Evolutionary conservation across 2,113 vertebrate species (phyloP), one percentile per base, ranked within the genome.

Genomic region (Pseudolaguvia tuberculata): DNA sequence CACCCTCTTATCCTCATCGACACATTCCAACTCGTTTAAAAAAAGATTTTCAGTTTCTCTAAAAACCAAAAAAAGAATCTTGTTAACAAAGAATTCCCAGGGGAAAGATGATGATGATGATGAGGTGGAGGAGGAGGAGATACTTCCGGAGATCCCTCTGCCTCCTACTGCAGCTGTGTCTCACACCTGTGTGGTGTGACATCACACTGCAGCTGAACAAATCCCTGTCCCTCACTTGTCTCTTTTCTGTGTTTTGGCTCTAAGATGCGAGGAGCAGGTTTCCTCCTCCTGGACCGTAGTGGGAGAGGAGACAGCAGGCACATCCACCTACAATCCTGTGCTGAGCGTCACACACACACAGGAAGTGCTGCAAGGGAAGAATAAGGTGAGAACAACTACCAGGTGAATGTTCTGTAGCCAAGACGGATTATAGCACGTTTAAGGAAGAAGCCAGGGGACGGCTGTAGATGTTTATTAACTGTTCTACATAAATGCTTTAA

Each of bases 281-380:
- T 85, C 85, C 74, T 88, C 88, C 65, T 84, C 81, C 20, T 90
- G 90, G 89, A 86, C 57, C 7, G 78, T 78, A 21, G 88, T 90
- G 80, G 83, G 65, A 1, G 84, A 86, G 77, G 75, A 75, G 42
- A 57, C 85, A 72, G 85, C 83, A 62, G 74, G 77, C 80, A 92
- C 88, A 77, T 87, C 84, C 39, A 1, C 83, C 77, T 91, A 91
- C 87, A 99, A 99, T 88, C 91, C 84, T 85, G 93, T 98, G 84
- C 91, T 94, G 83, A 95, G 92, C 86, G 91, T 98, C 87, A 88
- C 84, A 61, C 90, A 94, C 80, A 88, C 91, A 80, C 90, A 85
- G 0, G 92, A 92, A 88, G 79, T 94, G 48, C 91, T 97, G 81
- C 92, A 92, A 80, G 94, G 95, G 73, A 98, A 92, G 87, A 93